These are phyloP conservation scores for Polyommatus iphigenia DNA, from an alignment of 2,888 invertebrate species.

Conservation along the genomic window DNA sequence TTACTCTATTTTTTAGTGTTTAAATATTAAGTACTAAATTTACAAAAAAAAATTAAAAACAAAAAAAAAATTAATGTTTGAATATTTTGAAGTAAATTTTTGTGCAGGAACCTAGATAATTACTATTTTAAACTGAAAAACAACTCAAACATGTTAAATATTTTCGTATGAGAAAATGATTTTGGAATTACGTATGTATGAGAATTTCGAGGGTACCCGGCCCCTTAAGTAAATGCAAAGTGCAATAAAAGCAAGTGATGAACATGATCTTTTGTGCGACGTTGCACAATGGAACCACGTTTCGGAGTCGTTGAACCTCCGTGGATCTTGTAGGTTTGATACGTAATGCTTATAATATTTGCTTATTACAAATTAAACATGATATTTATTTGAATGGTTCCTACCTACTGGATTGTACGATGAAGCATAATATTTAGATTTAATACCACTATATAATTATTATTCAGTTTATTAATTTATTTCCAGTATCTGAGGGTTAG, in stretches of 20 bases:
- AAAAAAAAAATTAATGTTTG: no score
- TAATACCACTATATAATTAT: background rate
- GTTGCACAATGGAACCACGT: constrained; percentile 10
- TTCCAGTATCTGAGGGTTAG: background rate
- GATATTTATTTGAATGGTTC: background rate
- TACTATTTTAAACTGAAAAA: no score
- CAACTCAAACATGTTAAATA: no score
- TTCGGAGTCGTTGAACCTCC: constrained; percentile 8
- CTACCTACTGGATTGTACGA: background rate
- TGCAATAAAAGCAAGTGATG: constrained; percentile 5
- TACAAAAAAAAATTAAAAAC: no score
- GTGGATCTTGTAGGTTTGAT: constrained; percentile 22
- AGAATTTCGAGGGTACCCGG: no score
- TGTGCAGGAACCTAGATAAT: no score
- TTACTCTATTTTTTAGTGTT: no score
- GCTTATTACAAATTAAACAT: background rate
- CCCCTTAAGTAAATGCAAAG: background rate
- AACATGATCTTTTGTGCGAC: background rate
- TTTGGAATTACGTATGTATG: no score
- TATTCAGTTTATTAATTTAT: no score
- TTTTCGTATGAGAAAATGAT: no score
- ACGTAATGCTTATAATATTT: constrained; percentile 29
- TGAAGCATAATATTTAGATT: background rate
- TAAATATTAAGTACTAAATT: no score
- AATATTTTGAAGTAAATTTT: no score